phyloP scores from a whole-genome alignment of 2,797 vertebrate genomes.

The Melanotaenia boesemani region DNA sequence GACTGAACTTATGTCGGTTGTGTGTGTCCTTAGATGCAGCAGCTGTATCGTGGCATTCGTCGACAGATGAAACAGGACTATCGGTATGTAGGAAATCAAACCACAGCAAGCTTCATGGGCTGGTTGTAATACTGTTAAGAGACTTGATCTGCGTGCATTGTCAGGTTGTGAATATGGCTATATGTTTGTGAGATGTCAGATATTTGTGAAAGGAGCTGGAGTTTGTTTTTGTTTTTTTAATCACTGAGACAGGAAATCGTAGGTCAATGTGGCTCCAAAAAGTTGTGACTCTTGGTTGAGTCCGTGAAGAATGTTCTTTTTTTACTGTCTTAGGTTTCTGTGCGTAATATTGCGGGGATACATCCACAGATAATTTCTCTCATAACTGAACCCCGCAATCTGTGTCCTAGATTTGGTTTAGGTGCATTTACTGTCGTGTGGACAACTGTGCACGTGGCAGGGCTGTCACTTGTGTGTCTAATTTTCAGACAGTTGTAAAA shows the following conservation, averaged over 20 bases:
- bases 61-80: neutral
- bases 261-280: neutral
- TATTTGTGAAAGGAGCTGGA: neutral
- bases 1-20: neutral
- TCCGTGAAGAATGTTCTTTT: neutral
- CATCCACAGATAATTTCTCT: neutral
- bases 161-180: conserved; percentile 1
- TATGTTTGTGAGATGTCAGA: neutral
- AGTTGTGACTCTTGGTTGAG: neutral
- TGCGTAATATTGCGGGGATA: neutral
- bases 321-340: neutral
- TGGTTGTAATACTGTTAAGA: neutral
- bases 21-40: conserved; percentile 20
- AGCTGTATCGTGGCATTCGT: neutral
- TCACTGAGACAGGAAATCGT: neutral
- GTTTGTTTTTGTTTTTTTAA: neutral
- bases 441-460: neutral
- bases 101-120: neutral
- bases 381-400: neutral
- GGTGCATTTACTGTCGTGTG: neutral
- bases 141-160: neutral
- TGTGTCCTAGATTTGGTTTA: neutral
- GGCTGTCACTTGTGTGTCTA: neutral
- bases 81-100: conserved; percentile 18
- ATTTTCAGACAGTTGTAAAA: conserved; percentile 4